Base-by-base conservation (phyloP, 2,797 vertebrate genomes). In the Poecilia picta region DNA sequence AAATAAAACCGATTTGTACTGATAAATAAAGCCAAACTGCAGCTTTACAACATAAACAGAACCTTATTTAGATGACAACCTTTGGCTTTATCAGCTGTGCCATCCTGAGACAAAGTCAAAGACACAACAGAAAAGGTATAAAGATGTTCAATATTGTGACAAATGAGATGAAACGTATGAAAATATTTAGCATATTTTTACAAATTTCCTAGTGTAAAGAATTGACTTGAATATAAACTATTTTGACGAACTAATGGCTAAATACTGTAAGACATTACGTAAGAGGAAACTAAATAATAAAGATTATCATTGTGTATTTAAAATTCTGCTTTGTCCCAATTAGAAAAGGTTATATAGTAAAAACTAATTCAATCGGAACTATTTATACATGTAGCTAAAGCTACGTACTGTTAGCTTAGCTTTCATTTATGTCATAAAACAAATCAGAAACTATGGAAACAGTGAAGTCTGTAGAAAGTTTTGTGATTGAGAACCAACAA, bases 81-180 rank as follows among this genome's bases (percentile, higher is more conserved):
- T 28, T 71, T 71, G 68, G 68, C 25, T 71, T 71, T 28, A 71
- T n/a, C 41, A 43, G 39, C 68, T 71, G n/a, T 45, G 23, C 41
- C 68, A 45, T 43, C 68, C 68, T 71, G 68, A 71, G 39, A 43
- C 25, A n/a, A 70, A n/a, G 66, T 68, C 36, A 68, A 25, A 23
- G 20, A 71, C 28, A 71, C 0, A 0, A 46, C 1, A 71, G 68
- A 28, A 46, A 46, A 46, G 41, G 4, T 28, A 68, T 4, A 68
- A 68, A 41, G 3, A 71, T 41, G 41, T 45, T 71, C 10, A 1
- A 25, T 68, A 25, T 41, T 45, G 25, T 28, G 68, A 46, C 41
- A n/a, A 13, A 25, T n/a, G 5, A 43, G 23, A 70, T n/a, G 66
- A 68, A 23, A 68, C 2, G 4, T 23, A 15, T 25, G 11, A 71